Conservation (phyloP, 2,888 invertebrate species). For the Cantharis rufa region DNA sequence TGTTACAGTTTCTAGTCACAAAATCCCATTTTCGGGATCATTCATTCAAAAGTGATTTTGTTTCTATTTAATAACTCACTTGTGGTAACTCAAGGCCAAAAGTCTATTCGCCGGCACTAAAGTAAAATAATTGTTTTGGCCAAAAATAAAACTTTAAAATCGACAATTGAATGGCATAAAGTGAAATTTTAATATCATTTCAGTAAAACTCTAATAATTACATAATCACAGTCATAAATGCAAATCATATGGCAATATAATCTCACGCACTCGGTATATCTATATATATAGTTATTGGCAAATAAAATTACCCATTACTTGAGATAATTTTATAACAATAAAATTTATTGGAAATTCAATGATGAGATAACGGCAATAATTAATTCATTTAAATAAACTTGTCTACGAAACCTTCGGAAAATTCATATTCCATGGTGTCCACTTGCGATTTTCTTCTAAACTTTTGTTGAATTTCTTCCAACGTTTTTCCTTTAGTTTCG, state of each 20-base stretch:
- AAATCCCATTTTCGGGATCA: no score
- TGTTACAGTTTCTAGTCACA: no score
- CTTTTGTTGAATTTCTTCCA: conserved; percentile 51
- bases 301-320: neutral
- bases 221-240: neutral
- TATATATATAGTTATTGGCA: no score
- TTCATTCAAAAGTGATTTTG: no score
- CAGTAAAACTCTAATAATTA: neutral
- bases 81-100: no score
- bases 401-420: neutral
- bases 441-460: conserved; percentile 33
- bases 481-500: conserved; percentile 49
- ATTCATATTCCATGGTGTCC: neutral
- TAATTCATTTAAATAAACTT: neutral
- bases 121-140: no score
- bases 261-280: neutral
- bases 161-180: no score
- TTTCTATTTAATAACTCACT: no score
- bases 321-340: neutral
- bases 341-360: neutral
- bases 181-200: no score
- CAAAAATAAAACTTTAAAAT: no score
- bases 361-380: neutral
- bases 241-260: neutral
- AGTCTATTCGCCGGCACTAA: no score